A percentile compares a stretch with the other conserved stretches of the same genome.
phyloP scores from a whole-genome alignment of 2,797 vertebrate genomes.

The Myiotriccus ornatus region DNA sequence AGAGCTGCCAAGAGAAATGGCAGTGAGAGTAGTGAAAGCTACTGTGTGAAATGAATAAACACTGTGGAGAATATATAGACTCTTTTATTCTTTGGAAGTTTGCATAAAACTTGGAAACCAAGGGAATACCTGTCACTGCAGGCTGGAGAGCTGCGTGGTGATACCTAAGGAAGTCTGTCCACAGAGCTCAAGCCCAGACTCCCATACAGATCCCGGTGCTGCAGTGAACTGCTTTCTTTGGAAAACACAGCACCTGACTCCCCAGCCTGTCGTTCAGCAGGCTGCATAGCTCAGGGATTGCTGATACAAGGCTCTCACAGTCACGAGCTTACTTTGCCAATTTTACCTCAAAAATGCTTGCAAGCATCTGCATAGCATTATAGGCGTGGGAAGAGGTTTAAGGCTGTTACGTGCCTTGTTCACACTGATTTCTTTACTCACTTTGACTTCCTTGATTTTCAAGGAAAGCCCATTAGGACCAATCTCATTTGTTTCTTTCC shows the following conservation, averaged over 20 bases:
- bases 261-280: rapidly evolving
- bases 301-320: neutral
- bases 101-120: neutral
- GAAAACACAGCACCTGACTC: rapidly evolving
- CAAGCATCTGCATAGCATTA: neutral
- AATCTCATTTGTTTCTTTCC: neutral
- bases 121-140: neutral
- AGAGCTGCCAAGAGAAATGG: neutral
- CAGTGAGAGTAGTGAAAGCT: neutral
- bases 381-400: rapidly evolving
- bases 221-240: neutral
- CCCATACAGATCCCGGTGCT: neutral
- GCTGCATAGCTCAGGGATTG: too few species aligned
- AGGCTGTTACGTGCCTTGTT: neutral
- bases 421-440: neutral
- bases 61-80: neutral
- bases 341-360: neutral
- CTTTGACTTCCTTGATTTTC: neutral
- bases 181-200: neutral
- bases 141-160: neutral
- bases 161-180: neutral
- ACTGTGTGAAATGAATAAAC: neutral
- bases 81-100: neutral
- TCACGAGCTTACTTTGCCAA: neutral
- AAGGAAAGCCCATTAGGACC: neutral